Base-by-base conservation (phyloP, 2,797 vertebrate species). In the Gephyroberyx darwinii region DNA sequence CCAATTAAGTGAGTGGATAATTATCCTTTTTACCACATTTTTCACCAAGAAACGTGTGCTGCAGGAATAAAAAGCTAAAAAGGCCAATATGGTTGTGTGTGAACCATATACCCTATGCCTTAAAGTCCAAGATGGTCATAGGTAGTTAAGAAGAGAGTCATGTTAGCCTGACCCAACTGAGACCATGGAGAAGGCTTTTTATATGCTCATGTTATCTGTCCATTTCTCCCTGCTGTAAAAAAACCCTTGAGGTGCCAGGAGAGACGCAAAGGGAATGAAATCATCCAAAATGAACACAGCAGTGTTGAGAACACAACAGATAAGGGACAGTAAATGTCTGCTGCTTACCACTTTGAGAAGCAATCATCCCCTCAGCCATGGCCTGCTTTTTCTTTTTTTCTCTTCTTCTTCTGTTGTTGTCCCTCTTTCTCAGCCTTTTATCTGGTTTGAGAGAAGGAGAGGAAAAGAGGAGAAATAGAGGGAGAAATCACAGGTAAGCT, bases 311-410 rank as follows among this genome's bases (percentile, higher is more conserved):
- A 68, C 41, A 78, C 75, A 75, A 77, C 55, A 59, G 50, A 72
- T 66, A 45, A 73, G 33, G 74, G 61, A 76, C 71, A 60, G 68
- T 75, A 78, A 86, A 84, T 57, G 61, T 73, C 14, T 65, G 22
- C 41, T 81, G 84, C 93, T 92, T 88, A 94, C 94, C 93, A 91
- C 90, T 92, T 88, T 90, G 90, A 93, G 90, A 92, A 92, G 89
- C 75, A 88, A 93, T 93, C 90, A 93, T 94, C 85, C 86, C 82
- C 80, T 88, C 89, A 86, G 93, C 92, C 93, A 94, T 94, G 90
- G 80, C 82, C 86, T 83, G 58, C 59, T 88, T 64, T 75, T 79
- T 62, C 55, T 31, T 62, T 66, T 20, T 48, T 10, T 63, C 65
- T 57, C 70, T 56, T 78, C 86, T 83, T 79, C 69, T 69, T 67